Evolutionary conservation across 2,888 invertebrate species (phyloP).

Genomic region (Eristalis tenax): DNA sequence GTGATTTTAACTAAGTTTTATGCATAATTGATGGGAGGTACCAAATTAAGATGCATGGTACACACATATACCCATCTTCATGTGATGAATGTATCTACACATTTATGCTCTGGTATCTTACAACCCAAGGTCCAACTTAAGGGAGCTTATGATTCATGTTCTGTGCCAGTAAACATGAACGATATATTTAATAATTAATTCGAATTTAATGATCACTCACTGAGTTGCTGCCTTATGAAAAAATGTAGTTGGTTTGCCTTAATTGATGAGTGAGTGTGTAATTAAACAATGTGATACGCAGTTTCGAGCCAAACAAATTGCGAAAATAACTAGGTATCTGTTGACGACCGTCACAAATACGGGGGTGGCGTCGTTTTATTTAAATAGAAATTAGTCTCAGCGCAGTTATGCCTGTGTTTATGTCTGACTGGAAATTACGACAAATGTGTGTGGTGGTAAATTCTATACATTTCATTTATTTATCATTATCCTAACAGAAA

Average conservation of each 20-base stretch:
- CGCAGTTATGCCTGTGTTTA: neutral
- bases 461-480: neutral
- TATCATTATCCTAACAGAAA: no score
- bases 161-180: neutral
- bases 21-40: constrained; percentile 53
- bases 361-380: neutral
- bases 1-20: constrained; percentile 59
- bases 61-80: neutral
- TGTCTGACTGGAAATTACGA: neutral
- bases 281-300: constrained; percentile 2
- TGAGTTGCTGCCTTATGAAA: neutral
- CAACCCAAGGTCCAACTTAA: neutral
- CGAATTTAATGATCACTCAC: constrained; percentile 5
- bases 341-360: neutral
- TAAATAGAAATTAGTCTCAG: neutral
- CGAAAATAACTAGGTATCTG: neutral
- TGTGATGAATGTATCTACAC: neutral
- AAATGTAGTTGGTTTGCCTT: neutral
- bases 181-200: constrained; percentile 1
- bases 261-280: neutral
- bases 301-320: neutral
- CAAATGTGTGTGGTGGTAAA: neutral
- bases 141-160: neutral
- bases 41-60: constrained; percentile 33
- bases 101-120: neutral